These are phyloP conservation scores for Antheraea mylitta DNA, from an alignment of 1,140 invertebrate species.

Conservation along the genomic window DNA sequence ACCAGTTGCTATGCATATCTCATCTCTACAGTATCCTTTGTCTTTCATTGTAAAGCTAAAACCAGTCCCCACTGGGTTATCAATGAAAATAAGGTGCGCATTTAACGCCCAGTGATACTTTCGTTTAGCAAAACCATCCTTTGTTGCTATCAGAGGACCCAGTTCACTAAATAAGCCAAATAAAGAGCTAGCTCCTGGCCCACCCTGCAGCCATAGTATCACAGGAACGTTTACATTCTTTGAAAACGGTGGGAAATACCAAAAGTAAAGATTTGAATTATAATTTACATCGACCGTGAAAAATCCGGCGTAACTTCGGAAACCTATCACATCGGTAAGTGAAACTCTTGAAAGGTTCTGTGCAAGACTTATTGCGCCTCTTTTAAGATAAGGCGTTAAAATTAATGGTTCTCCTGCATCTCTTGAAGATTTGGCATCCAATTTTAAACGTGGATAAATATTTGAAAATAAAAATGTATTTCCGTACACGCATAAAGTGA, in stretches of 20 bases:
- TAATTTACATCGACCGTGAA: constrained; percentile 84
- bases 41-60: constrained; percentile 85
- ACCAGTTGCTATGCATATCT: constrained; percentile 82
- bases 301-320: constrained; percentile 82
- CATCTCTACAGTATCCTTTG: constrained; percentile 80
- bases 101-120: constrained; percentile 85
- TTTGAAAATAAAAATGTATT: constrained; percentile 45
- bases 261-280: constrained; percentile 88
- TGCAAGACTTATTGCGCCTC: constrained; percentile 62
- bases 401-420: constrained; percentile 82
- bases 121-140: constrained; percentile 62
- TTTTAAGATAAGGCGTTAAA: constrained; percentile 83
- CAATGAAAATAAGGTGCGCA: constrained; percentile 89
- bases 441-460: constrained; percentile 56
- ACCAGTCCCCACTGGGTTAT: constrained; percentile 91
- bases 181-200: constrained; percentile 83
- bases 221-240: constrained; percentile 79
- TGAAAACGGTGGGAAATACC: constrained; percentile 85
- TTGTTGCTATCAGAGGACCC: constrained; percentile 65
- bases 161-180: constrained; percentile 80
- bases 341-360: constrained; percentile 56
- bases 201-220: constrained; percentile 87
- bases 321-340: constrained; percentile 47
- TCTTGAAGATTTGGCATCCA: constrained; percentile 40
- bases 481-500: constrained; percentile 12